Base-by-base conservation (phyloP, 2,113 vertebrate genomes). In the Paramisgurnus dabryanus region DNA sequence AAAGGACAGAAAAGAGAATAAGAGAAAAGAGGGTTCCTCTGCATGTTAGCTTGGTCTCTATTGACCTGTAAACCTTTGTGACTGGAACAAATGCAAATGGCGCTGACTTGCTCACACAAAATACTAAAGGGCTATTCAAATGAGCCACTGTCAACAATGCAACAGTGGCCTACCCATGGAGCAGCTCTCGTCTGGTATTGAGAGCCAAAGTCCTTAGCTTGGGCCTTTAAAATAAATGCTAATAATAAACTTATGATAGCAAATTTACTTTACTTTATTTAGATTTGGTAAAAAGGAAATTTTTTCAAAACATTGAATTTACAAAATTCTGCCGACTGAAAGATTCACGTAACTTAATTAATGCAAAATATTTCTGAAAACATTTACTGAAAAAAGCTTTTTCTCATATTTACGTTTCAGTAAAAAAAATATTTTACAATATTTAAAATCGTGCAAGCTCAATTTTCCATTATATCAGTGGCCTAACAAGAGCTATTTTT, bases 51-150 rank as follows among this genome's bases (percentile, higher is more conserved):
- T 93, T 92, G 92, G 89, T 91, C 93, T 92, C 93, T 92, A 93
- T 94, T 95, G 95, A 96, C 96, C 96, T 96, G 95, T 94, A 96
- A 95, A 95, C 94, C 95, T 94, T 95, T 95, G 94, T 95, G 96
- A 96, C 95, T 96, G 95, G 94, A 96, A 95, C 93, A 96, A 95
- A 97, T 96, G 96, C 95, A 96, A 96, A 96, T 96, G 92, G 92
- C 92, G 90, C 93, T 94, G 93, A 96, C 94, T 95, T 95, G 94
- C 94, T 94, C 95, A 91, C 91, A 93, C 87, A 91, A 92, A 92
- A 94, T 93, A 94, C 92, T 93, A 93, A 95, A 92, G 92, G 90
- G 91, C 92, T 92, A 94, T 95, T 96, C 93, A 96, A 94, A 94
- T 93, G 86, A 91, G 94, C 93, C 92, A 91, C 89, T 76, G 89